A percentile compares a stretch with the other conserved stretches of the same genome.
Conservation (phyloP, 2,888 invertebrate genomes). For the Drosophila quasianomalipes region DNA sequence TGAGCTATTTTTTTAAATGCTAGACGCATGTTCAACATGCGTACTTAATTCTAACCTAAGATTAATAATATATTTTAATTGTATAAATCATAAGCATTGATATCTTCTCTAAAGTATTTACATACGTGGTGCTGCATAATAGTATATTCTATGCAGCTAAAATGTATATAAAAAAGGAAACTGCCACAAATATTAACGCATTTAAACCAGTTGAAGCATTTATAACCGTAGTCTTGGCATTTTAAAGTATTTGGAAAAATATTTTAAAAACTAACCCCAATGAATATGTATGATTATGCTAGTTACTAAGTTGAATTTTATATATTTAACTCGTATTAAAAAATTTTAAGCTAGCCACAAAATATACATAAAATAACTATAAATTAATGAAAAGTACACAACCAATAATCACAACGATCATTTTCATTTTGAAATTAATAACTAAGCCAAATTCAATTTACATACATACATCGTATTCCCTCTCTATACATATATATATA, state of each 20-base stretch:
- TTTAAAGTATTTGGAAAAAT: conserved; percentile 14
- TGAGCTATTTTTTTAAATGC: conserved; percentile 39
- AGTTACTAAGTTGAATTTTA: conserved; percentile 39
- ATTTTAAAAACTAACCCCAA: conserved; percentile 30
- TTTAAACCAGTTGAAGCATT: conserved; percentile 77
- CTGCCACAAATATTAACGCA: conserved; percentile 67
- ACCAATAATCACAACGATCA: conserved; percentile 39
- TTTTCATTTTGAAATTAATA: conserved; percentile 35
- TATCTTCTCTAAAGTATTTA: conserved; percentile 67
- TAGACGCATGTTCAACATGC: conserved; percentile 65
- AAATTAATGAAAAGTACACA: conserved; percentile 11
- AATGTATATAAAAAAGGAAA: conserved; percentile 61
- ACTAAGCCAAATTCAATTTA: conserved; percentile 42
- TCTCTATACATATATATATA: conserved; percentile 4
- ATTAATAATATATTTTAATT: conserved; percentile 35
- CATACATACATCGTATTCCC: conserved; percentile 33
- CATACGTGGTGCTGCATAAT: conserved; percentile 57
- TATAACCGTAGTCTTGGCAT: conserved; percentile 56
- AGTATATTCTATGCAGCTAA: conserved; percentile 44
- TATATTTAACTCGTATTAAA: conserved; percentile 3
- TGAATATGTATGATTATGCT: conserved; percentile 24
- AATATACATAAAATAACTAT: conserved; percentile 30
- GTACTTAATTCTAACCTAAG: conserved; percentile 40
- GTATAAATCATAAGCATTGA: conserved; percentile 55
- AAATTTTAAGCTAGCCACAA: conserved; percentile 37